These are phyloP conservation scores for Tillus elongatus DNA, from an alignment of 2,888 invertebrate species.

Conservation along the genomic window DNA sequence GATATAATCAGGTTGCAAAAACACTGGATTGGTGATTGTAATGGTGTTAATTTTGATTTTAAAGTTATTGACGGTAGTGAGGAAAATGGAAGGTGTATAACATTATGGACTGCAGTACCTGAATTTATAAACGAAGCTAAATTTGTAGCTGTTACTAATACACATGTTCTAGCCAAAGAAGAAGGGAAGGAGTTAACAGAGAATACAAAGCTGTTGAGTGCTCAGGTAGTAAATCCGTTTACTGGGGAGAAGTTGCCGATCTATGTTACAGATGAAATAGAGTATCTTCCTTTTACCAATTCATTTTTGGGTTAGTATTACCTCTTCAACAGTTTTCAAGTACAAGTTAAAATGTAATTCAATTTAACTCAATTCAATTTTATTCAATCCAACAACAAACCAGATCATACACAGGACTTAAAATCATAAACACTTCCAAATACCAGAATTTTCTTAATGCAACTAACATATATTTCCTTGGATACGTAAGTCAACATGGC, in stretches of 20 bases:
- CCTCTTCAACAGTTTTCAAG: neutral
- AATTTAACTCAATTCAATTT: too few relatives aligned
- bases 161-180: conserved; percentile 45
- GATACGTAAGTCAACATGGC: neutral
- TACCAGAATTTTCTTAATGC: too few relatives aligned
- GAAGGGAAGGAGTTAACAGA: conserved; percentile 20
- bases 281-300: conserved; percentile 58
- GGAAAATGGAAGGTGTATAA: conserved; percentile 38
- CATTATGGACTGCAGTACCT: conserved; percentile 67
- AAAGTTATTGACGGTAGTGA: conserved; percentile 25
- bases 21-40: conserved; percentile 84
- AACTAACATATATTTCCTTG: too few relatives aligned
- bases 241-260: conserved; percentile 55
- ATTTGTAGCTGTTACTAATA: conserved; percentile 57
- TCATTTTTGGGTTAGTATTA: conserved; percentile 48
- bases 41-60: conserved; percentile 67
- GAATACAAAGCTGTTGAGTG: conserved; percentile 34
- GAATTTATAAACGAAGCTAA: conserved; percentile 62
- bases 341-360: too few relatives aligned
- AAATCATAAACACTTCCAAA: too few relatives aligned
- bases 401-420: too few relatives aligned
- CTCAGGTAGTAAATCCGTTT: conserved; percentile 61
- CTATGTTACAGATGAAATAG: conserved; percentile 51
- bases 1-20: conserved; percentile 77
- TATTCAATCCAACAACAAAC: too few relatives aligned